Evolutionary conservation across 2,797 vertebrate species (phyloP).

Genomic region (Tragopan temminckii): DNA sequence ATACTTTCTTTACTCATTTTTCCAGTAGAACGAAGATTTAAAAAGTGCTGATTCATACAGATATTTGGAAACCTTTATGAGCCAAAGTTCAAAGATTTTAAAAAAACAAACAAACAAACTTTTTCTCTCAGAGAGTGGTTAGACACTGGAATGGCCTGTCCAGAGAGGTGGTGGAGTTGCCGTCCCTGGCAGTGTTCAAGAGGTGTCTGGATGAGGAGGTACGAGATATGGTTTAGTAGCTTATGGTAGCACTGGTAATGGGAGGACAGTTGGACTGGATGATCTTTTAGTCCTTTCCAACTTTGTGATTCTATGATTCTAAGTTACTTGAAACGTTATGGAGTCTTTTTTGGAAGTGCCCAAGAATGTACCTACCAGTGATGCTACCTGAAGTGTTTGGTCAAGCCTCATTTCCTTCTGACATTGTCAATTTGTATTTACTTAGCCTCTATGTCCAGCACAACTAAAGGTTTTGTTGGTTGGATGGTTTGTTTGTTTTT

Average conservation of each 20-base stretch:
- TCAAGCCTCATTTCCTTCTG: neutral
- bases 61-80: neutral
- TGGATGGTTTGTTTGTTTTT: neutral
- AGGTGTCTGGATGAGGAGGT: too few relatives aligned
- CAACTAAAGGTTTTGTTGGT: neutral
- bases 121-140: too few relatives aligned
- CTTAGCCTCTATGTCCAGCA: neutral
- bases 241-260: too few relatives aligned
- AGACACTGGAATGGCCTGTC: too few relatives aligned
- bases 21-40: neutral
- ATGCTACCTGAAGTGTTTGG: neutral
- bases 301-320: too few relatives aligned
- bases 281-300: too few relatives aligned
- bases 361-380: neutral
- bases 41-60: neutral
- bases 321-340: neutral
- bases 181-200: too few relatives aligned
- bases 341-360: neutral
- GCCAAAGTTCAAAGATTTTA: neutral
- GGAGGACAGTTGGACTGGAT: too few relatives aligned
- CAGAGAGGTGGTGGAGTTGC: too few relatives aligned
- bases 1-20: neutral
- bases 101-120: too few relatives aligned
- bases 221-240: too few relatives aligned
- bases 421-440: neutral